Conservation (phyloP, 2,113 vertebrate species). For the Ranitomeya imitator region DNA sequence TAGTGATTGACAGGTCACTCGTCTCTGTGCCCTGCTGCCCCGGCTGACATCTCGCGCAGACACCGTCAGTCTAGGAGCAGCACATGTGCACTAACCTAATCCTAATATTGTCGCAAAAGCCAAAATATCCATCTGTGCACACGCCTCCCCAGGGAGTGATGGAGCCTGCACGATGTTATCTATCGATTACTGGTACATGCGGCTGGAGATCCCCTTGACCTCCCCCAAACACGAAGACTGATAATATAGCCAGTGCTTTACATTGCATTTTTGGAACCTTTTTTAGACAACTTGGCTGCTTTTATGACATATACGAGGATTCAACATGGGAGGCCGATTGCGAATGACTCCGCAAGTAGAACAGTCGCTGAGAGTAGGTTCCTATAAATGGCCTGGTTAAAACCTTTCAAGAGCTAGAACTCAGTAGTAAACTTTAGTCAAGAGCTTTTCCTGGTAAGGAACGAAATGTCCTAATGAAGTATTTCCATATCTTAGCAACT, state of each 20-base stretch:
- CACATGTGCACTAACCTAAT: too few species aligned
- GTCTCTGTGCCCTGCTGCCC: too few species aligned
- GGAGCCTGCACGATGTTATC: too few species aligned
- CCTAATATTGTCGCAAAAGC: too few species aligned
- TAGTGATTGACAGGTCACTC: too few species aligned
- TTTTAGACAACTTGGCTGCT: background rate
- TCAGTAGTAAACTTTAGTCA: conserved; percentile 11
- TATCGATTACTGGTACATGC: background rate
- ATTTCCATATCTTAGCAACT: conserved; percentile 38
- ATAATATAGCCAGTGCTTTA: background rate
- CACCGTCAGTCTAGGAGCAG: too few species aligned
- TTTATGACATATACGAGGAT: background rate
- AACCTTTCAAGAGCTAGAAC: background rate
- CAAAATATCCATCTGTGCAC: too few species aligned
- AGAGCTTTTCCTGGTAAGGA: conserved; percentile 31
- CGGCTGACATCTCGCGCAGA: too few species aligned
- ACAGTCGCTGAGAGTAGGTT: background rate
- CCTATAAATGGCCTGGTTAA: conserved; percentile 1
- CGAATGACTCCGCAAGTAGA: background rate
- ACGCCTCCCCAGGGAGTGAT: too few species aligned
- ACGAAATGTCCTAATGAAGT: conserved; percentile 48
- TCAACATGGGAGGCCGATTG: background rate
- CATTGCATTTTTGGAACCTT: background rate
- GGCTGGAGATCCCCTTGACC: background rate
- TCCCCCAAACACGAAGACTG: background rate